phyloP scores from a whole-genome alignment of 2,797 vertebrate species.

The Sebastes vulpes region DNA sequence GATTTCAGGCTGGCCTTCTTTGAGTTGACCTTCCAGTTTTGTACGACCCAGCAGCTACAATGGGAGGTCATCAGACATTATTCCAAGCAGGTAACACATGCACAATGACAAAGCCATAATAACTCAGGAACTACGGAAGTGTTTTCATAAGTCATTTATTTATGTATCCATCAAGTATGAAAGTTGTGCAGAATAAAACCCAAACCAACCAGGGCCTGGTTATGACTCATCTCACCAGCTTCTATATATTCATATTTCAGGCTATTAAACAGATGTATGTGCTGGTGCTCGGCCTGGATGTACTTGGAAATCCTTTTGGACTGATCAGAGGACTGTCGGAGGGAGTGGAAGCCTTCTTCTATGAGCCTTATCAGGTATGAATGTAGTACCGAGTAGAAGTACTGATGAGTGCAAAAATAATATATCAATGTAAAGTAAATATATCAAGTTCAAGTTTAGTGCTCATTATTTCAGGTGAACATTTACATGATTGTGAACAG shows the following conservation, averaged over 20 bases:
- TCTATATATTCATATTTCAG: slow-evolving; percentile 73
- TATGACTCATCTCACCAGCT: not conserved
- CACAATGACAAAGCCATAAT: not conserved
- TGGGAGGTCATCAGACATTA: slow-evolving; percentile 94
- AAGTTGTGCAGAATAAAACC: not conserved
- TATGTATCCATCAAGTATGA: not conserved
- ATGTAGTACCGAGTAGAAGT: accelerated
- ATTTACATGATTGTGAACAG: not conserved
- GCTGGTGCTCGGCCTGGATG: slow-evolving; percentile 96
- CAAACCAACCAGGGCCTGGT: not conserved
- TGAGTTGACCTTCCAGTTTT: slow-evolving; percentile 93
- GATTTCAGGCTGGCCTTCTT: slow-evolving; percentile 92
- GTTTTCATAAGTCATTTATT: not conserved
- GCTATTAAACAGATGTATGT: slow-evolving; percentile 99
- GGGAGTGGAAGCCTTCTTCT: slow-evolving; percentile 99
- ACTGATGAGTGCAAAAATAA: not conserved
- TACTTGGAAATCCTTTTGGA: slow-evolving; percentile 97
- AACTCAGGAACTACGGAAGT: not conserved
- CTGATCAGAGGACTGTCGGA: slow-evolving; percentile 96
- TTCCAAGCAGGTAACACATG: slow-evolving; percentile 92
- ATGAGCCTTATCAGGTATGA: slow-evolving; percentile 96
- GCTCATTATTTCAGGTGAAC: not conserved
- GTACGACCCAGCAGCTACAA: slow-evolving; percentile 93
- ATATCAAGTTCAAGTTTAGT: not conserved
- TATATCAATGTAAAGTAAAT: too few species aligned